Conservation (phyloP, 2,113 vertebrate genomes). For the Lamprologus speciosus region DNA sequence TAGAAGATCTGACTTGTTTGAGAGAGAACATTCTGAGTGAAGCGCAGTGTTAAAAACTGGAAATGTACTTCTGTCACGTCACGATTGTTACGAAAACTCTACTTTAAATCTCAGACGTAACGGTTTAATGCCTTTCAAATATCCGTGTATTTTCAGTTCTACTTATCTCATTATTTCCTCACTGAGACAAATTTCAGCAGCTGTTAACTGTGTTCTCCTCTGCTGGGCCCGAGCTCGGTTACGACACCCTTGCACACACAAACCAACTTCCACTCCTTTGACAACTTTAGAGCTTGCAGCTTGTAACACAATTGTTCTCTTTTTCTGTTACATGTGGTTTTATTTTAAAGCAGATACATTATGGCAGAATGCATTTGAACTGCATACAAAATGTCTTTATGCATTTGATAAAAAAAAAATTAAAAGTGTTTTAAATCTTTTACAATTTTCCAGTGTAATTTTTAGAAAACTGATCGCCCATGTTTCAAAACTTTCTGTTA, state of each 20-base stretch:
- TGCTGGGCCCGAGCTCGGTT: neutral
- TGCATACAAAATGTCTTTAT: neutral
- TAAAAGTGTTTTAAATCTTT: neutral
- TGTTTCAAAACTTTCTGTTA: neutral
- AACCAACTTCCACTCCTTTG: neutral
- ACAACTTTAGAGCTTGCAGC: neutral
- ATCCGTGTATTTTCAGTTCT: neutral
- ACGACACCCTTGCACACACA: neutral
- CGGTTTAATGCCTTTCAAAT: neutral
- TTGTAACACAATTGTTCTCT: neutral
- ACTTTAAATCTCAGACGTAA: neutral
- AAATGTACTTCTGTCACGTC: neutral
- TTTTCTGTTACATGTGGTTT: neutral
- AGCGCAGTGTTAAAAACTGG: neutral
- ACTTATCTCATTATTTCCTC: neutral
- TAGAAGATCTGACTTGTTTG: constrained; percentile 45
- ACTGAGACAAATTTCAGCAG: neutral
- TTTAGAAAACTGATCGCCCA: neutral
- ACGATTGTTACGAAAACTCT: neutral
- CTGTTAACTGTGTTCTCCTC: neutral
- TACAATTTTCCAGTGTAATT: neutral
- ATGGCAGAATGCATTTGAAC: neutral
- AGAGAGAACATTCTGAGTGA: neutral
- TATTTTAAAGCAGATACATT: neutral
- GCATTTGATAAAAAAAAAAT: neutral